Evolutionary conservation across 2,888 invertebrate genomes (phyloP), one percentile per base, ranked within the genome.

Genomic region (Megastigmus dorsalis): DNA sequence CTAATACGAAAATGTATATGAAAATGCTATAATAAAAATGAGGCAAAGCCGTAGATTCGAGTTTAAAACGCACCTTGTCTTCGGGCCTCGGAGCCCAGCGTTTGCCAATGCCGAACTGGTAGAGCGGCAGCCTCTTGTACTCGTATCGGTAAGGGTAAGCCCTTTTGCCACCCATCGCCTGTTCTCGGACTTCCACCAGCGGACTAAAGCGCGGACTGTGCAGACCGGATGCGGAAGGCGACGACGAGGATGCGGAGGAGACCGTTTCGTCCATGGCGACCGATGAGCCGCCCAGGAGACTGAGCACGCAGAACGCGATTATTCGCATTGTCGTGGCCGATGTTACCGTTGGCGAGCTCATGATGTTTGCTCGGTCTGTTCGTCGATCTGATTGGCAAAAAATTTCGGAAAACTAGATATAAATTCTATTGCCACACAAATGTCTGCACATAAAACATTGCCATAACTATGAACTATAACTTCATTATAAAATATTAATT

Each of bases 61-160:
- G n/a, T n/a, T n/a, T n/a, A n/a, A n/a, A n/a, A n/a, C 20, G 10
- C n/a, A 73, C 85, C 50, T 89, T 84, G 0, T 86, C 86, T 70
- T 89, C 89, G 63, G 89, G 88, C 1, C 2, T 10, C 36, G 2
- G 30, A 4, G 28, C 45, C 59, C 77, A 28, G 89, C 90, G 65
- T 84, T 89, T 82, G 75, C 85, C 82, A 80, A 89, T 74, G 82
- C 89, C 89, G 28, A 89, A 88, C 62, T 86, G 90, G 69, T 88
- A 88, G 1, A 90, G 88, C 0, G 92, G 92, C 5, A 92, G 88
- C 77, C 92, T 87, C 79, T 92, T 92, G 79, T 91, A 92, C 78
- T 92, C 92, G 0, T 92, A 91, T 0, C 92, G 91, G 81, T 92
- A 92, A 81, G 91, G 91, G 82, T 92, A 92, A 52, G 91, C 90